Evolutionary conservation across 2,113 vertebrate species (phyloP).

Genomic region (Eurystomus gularis): DNA sequence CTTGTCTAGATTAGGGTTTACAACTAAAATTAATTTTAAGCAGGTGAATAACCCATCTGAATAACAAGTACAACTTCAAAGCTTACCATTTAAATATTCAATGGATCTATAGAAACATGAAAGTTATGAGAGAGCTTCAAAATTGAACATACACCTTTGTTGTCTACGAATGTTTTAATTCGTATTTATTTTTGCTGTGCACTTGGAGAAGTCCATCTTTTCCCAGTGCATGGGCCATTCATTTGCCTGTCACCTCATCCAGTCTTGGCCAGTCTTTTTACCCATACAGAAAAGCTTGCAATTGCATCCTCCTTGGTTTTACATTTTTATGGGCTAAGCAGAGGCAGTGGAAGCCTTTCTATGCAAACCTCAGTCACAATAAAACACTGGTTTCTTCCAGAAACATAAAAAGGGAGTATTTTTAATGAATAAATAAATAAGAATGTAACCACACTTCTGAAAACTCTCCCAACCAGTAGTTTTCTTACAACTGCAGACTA

Average conservation of each 20-base stretch:
- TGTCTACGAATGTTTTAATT: background rate
- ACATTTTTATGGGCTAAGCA: background rate
- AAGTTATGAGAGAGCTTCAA: background rate
- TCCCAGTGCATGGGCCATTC: background rate
- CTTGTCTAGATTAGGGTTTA: background rate
- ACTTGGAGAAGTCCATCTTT: background rate
- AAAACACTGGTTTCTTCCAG: background rate
- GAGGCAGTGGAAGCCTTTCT: background rate
- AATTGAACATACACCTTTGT: background rate
- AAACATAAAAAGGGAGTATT: background rate
- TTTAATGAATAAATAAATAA: background rate
- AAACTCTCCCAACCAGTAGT: background rate
- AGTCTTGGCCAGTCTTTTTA: background rate
- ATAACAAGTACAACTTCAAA: background rate
- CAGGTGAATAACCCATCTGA: background rate
- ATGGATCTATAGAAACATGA: fast-evolving
- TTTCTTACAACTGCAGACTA: background rate
- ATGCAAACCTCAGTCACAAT: background rate
- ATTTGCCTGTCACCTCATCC: background rate
- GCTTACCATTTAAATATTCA: background rate
- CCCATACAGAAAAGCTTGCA: background rate
- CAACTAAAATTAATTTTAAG: background rate
- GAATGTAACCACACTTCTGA: background rate
- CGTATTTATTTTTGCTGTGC: background rate
- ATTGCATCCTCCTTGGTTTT: background rate